phyloP scores from a whole-genome alignment of 2,888 invertebrate genomes.

The Arctia plantaginis region DNA sequence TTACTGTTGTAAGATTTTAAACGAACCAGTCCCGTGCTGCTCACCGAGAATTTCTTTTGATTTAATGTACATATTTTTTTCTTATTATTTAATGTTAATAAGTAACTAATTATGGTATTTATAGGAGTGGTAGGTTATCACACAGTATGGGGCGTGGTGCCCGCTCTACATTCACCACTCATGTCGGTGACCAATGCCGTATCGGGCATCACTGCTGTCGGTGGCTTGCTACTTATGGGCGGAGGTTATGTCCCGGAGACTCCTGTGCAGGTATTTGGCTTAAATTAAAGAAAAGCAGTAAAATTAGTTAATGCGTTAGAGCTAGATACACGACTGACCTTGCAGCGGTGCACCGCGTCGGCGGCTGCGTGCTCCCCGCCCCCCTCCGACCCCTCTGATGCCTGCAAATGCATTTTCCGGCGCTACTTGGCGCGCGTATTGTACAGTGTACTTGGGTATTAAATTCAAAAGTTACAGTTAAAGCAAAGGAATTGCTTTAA shows the following conservation, averaged over 20 bases:
- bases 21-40: neutral
- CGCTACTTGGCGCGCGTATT: too few relatives aligned
- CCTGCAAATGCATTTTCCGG: too few relatives aligned
- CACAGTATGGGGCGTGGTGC: conserved; percentile 97
- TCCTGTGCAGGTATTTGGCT: conserved; percentile 87
- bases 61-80: neutral
- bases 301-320: too few relatives aligned
- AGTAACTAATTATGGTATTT: conserved; percentile 54
- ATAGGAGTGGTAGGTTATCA: conserved; percentile 94
- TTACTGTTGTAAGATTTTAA: neutral
- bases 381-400: too few relatives aligned
- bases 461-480: too few relatives aligned
- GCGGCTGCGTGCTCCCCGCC: too few relatives aligned
- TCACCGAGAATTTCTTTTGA: neutral
- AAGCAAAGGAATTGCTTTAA: too few relatives aligned
- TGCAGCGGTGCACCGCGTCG: too few relatives aligned
- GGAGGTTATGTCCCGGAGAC: conserved; percentile 92
- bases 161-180: conserved; percentile 95
- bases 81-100: neutral
- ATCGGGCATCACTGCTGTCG: conserved; percentile 96
- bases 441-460: too few relatives aligned
- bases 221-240: conserved; percentile 94
- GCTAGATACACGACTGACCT: too few relatives aligned
- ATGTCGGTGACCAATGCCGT: conserved; percentile 98
- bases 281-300: neutral